Conservation (phyloP, 2,797 vertebrate genomes). For the Epinephelus awoara region DNA sequence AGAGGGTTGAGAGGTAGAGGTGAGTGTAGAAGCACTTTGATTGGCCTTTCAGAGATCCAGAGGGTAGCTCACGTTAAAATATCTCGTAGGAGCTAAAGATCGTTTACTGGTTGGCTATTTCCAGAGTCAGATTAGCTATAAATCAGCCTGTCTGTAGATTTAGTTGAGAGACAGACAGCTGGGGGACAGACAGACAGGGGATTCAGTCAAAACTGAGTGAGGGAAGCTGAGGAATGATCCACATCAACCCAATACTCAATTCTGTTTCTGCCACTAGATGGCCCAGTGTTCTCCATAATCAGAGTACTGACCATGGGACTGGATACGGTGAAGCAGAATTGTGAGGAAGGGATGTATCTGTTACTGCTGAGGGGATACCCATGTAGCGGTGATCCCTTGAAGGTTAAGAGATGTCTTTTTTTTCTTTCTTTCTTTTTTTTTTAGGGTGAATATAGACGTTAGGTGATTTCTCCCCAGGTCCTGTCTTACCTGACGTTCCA, state of each 20-base stretch:
- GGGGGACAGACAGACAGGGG: slow-evolving; percentile 82
- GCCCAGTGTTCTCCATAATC: slow-evolving; percentile 63
- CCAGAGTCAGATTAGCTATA: slow-evolving; percentile 44
- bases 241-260: slow-evolving; percentile 66
- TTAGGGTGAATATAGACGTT: slow-evolving; percentile 80
- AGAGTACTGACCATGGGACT: slow-evolving; percentile 69
- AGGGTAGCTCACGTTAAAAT: slow-evolving; percentile 50
- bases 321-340: slow-evolving; percentile 72
- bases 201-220: slow-evolving; percentile 72
- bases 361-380: slow-evolving; percentile 71
- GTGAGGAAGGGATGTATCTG: slow-evolving; percentile 68
- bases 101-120: slow-evolving; percentile 46
- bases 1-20: slow-evolving; percentile 84
- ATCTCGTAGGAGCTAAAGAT: slow-evolving; percentile 26
- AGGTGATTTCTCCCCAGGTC: slow-evolving; percentile 84
- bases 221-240: slow-evolving; percentile 70
- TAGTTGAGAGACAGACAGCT: slow-evolving; percentile 75
- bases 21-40: slow-evolving; percentile 81
- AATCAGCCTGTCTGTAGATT: slow-evolving; percentile 71
- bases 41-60: slow-evolving; percentile 74
- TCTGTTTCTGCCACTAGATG: slow-evolving; percentile 83
- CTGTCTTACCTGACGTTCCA: slow-evolving; percentile 93
- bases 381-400: slow-evolving; percentile 67
- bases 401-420: slow-evolving; percentile 59
- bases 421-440: slow-evolving; percentile 18